Evolutionary conservation across 2,888 invertebrate species (phyloP), one percentile per base, ranked within the genome.

Genomic region (Eupithecia exiguata): DNA sequence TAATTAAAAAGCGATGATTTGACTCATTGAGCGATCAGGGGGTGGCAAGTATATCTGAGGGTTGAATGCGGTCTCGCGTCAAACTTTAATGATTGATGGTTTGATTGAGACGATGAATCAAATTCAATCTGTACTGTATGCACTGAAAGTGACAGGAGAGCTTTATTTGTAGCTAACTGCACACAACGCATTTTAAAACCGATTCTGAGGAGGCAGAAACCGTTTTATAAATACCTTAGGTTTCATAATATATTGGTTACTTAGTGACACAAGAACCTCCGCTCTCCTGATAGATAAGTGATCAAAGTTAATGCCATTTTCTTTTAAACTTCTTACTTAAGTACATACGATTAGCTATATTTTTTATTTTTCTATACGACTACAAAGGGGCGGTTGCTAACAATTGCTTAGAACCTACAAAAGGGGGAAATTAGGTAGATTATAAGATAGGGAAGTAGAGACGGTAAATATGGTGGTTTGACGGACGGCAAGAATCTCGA

Each of bases 1-100:
- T 83, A 82, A 86, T 86, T 84, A 84, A 84, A 84, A 83, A 78
- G 80, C 79, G 80, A 84, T 86, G 80, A 79, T 76, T 81, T 79
- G 65, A 40, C 12, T 46, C 69, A 76, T 74, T 76, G 76, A 71
- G 71, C 62, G 73, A 72, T 69, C 72, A 73, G 76, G 73, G 76
- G 77, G 76, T 72, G 72, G 71, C 79, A 72, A 74, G 69, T 74
- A 74, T 77, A 77, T 80, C 68, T 72, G 66, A 74, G 68, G 74
- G 74, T 40, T 71, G 53, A 61, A 78, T 76, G 79, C 67, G 78
- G 78, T 74, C 65, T 53, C 14, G 76, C 79, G 80, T 77, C 75
- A 58, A 21, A n/a, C 18, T n/a, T 25, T 1, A 30, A 69, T 77
- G 72, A 77, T 74, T 69, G 35, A 77, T 71, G 71, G 63, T 40